A percentile compares a stretch with the other conserved stretches of the same genome.
Conservation (phyloP, 1,140 invertebrate genomes). For the Cheumatopsyche charites region DNA sequence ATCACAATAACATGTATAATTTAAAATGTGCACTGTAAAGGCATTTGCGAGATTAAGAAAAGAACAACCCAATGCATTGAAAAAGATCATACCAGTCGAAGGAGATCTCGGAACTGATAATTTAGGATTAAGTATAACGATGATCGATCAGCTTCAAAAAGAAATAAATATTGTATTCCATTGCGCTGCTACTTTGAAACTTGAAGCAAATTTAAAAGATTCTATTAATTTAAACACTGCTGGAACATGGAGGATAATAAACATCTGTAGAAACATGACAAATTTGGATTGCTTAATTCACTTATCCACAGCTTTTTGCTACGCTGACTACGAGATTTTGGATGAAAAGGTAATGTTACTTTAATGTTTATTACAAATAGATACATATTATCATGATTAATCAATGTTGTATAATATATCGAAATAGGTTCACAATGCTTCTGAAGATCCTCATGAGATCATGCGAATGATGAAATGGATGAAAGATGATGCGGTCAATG, state of each 20-base stretch:
- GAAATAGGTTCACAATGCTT: slow-evolving; percentile 65
- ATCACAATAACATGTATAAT: too few relatives aligned
- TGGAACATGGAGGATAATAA: slow-evolving; percentile 67
- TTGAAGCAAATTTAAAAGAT: slow-evolving; percentile 70
- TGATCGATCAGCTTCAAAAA: slow-evolving; percentile 61
- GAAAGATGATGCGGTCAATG: slow-evolving; percentile 70
- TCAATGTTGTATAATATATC: too few relatives aligned
- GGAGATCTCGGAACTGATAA: slow-evolving; percentile 68
- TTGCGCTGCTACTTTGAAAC: slow-evolving; percentile 81
- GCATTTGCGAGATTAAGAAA: slow-evolving; percentile 65
- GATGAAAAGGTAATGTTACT: slow-evolving; percentile 62
- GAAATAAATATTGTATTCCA: slow-evolving; percentile 84
- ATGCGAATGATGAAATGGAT: slow-evolving; percentile 79
- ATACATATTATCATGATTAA: too few relatives aligned
- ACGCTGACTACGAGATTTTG: slow-evolving; percentile 64
- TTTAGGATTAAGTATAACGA: slow-evolving; percentile 63
- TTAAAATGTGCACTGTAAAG: too few relatives aligned
- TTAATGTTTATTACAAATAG: background rate
- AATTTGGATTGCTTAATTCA: slow-evolving; percentile 70
- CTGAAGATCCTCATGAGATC: slow-evolving; percentile 77
- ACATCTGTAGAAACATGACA: slow-evolving; percentile 68
- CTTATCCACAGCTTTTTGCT: slow-evolving; percentile 78
- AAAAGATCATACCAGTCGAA: slow-evolving; percentile 72
- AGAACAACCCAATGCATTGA: slow-evolving; percentile 57
- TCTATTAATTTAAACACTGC: slow-evolving; percentile 71